phyloP scores from a whole-genome alignment of 35 echinoderm and acorn worm genomes.

The Heliocidaris erythrogramma region DNA sequence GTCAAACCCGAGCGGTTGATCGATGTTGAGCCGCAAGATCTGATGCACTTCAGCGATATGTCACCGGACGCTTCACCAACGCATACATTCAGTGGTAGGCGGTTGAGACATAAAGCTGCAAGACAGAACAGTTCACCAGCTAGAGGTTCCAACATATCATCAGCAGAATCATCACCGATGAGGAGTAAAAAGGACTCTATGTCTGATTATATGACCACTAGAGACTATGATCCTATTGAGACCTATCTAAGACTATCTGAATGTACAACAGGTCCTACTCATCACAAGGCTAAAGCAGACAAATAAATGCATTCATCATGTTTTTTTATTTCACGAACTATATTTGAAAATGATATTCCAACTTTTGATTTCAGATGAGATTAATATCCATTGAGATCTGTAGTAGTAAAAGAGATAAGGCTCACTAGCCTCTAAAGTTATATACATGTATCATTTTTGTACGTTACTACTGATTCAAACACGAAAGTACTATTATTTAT shows the following conservation, averaged over 20 bases:
- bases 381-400: background rate
- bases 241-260: constrained; percentile 66
- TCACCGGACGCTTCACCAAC: constrained; percentile 15
- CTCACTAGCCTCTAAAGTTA: background rate
- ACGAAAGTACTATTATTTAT: background rate
- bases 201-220: constrained; percentile 53
- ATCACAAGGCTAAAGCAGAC: background rate
- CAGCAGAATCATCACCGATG: constrained; percentile 28
- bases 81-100: background rate
- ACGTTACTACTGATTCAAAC: background rate
- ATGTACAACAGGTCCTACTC: constrained; percentile 59
- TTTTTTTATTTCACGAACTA: constrained; percentile 6
- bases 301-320: background rate
- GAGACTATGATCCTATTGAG: constrained; percentile 70
- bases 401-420: background rate
- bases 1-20: constrained; percentile 43
- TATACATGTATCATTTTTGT: background rate
- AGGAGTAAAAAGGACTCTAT: constrained; percentile 29
- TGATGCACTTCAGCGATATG: constrained; percentile 45
- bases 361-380: background rate
- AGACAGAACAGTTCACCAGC: constrained; percentile 45
- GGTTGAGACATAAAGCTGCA: background rate
- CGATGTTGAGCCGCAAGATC: constrained; percentile 38
- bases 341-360: background rate
- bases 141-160: background rate